A percentile compares a stretch with the other conserved stretches of the same genome.
These are phyloP conservation scores for Ariopsis seemanni DNA, from an alignment of 2,113 vertebrate genomes.

Conservation along the genomic window DNA sequence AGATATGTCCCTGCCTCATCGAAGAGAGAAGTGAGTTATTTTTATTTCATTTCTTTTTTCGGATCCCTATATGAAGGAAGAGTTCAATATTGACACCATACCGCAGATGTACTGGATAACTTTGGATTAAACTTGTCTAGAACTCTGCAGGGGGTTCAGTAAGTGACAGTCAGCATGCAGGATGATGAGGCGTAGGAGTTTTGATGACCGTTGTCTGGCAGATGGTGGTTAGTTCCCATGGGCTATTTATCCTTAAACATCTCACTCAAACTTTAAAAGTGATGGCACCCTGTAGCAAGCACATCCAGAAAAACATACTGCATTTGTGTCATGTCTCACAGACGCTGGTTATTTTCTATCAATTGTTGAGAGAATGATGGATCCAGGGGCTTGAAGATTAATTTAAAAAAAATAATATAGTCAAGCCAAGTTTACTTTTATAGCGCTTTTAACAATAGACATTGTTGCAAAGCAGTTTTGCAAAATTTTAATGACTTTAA, in stretches of 20 bases:
- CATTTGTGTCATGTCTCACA: background rate
- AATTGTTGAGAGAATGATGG: background rate
- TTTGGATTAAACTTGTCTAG: background rate
- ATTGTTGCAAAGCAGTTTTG: background rate
- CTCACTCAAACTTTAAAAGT: conserved; percentile 1
- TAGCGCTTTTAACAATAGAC: background rate
- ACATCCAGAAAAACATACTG: background rate
- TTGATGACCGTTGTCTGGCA: background rate
- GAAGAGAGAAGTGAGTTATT: background rate
- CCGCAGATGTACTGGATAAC: background rate
- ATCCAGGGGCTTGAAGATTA: background rate
- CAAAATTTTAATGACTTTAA: background rate
- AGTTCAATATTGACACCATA: background rate
- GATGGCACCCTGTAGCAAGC: background rate
- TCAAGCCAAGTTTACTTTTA: no score
- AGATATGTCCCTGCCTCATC: background rate
- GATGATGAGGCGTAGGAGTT: background rate
- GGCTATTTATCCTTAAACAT: background rate
- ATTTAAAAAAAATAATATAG: background rate
- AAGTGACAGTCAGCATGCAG: background rate
- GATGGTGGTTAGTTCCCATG: conserved; percentile 10
- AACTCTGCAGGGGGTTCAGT: background rate
- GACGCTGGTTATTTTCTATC: background rate
- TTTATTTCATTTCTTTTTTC: background rate
- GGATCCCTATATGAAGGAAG: no score